Evolutionary conservation across 1,140 invertebrate genomes (phyloP), one percentile per base, ranked within the genome.

Genomic region (Cydia splendana): DNA sequence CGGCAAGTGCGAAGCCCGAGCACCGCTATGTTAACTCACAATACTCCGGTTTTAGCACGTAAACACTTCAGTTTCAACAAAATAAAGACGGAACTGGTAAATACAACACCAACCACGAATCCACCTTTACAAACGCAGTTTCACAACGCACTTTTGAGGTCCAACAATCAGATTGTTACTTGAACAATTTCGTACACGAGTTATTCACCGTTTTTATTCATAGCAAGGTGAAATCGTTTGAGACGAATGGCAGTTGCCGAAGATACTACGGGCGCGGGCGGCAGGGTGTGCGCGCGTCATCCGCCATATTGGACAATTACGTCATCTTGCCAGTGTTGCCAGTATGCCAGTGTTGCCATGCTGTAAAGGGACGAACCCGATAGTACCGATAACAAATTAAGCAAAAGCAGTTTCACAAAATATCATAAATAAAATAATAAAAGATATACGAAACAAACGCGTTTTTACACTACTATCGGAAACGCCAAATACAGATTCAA

Each of bases 281-380:
- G 84, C 82, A 85, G 83, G 82, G 84, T 78, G 78, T 76, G 81
- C 85, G 87, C 88, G 91, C 91, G 91, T 92, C 90, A 91, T 91
- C 89, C 91, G 91, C 91, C 91, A 92, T 92, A 91, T 92, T 91
- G 84, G 82, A 83, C 69, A 85, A 89, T 92, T 91, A 92, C 91
- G 91, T 92, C 91, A 92, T 86, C 82, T 30, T 71, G 30, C 65
- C 65, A n/a, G 24, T 67, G 34, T 30, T 71, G 30, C 65, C 65
- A n/a, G 24, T 67, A 67, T 67, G 28, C n/a, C 30, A 71, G 34
- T 67, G 65, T 67, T 67, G 65, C 65, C 13, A 67, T 30, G 24
- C 28, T 34, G 24, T 20, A 34, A 30, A 67, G 10, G 10, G 10
- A 1, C 7, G 42, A 2, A 45, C 42, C 4, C 30, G 4, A 30